Evolutionary conservation across 2,888 invertebrate genomes (phyloP), one percentile per base, ranked within the genome.

Genomic region (Hirtodrosophila alboralis): DNA sequence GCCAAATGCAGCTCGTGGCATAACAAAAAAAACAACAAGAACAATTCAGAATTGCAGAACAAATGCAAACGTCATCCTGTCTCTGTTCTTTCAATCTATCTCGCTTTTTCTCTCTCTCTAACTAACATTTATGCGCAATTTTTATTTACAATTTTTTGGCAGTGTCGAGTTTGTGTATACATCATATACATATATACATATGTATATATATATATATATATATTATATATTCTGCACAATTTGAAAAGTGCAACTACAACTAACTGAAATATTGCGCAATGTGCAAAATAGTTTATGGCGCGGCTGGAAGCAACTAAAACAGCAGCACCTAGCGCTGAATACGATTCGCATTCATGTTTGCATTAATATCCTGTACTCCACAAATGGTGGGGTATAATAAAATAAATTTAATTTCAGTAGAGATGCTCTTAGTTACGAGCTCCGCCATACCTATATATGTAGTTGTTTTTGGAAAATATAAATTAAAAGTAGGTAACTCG

Each of bases 201-300:
- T 34, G 27, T 53, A 30, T 37, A n/a, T 41, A 18, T 52, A 5
- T 41, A 14, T 53, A 40, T 56, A 33, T 58, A 33, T 65, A 53
- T 59, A 51, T 64, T 28, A n/a, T 38, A 62, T 51, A 62, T 47
- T 59, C 66, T 60, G 53, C 61, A 75, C 83, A 81, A 84, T 85
- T 85, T 63, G 79, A 72, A 84, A 84, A 83, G 68, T 84, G 78
- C 83, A 75, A 78, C 65, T 64, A 57, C 58, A 71, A 58, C 81
- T 63, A 66, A 74, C 78, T 81, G 83, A 78, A 78, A 78, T 78
- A 78, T 84, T 77, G 78, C 78, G 83, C 83, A 83, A 75, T 69
- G 85, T 79, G 80, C 77, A 81, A 79, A 79, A 80, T 80, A 73
- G 84, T 80, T 80, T 80, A 79, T 80, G 66, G 76, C 75, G 71